phyloP scores from a whole-genome alignment of 2,888 invertebrate species.

The Ethmia dodecea region DNA sequence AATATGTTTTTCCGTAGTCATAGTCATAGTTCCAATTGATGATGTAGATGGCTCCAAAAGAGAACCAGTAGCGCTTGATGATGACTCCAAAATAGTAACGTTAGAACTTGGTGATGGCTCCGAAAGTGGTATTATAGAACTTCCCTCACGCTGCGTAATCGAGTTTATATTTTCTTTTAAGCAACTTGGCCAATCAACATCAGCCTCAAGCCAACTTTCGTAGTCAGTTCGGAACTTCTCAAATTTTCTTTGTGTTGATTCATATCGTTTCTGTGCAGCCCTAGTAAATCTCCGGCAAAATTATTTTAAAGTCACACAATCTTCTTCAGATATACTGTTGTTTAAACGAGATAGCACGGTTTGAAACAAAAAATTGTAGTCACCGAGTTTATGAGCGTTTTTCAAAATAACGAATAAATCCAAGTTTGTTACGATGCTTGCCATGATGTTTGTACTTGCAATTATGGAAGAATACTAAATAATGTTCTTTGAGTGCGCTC shows the following conservation, averaged over 20 bases:
- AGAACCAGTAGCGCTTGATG: background rate
- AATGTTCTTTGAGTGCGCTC: background rate
- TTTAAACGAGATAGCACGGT: background rate
- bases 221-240: slow-evolving; percentile 2
- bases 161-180: background rate
- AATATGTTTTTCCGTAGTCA: too few relatives aligned
- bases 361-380: slow-evolving; percentile 1
- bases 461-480: background rate
- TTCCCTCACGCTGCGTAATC: too few relatives aligned
- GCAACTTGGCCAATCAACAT: slow-evolving; percentile 6
- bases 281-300: slow-evolving; percentile 7
- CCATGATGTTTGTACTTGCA: background rate
- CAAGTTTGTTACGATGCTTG: slow-evolving; percentile 2
- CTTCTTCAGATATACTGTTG: background rate
- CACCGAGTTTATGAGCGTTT: background rate
- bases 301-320: background rate
- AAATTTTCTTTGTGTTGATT: background rate
- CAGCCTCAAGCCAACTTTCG: slow-evolving; percentile 2
- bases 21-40: slow-evolving; percentile 4
- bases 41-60: slow-evolving; percentile 1
- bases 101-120: too few relatives aligned
- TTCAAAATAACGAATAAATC: slow-evolving; percentile 2
- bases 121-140: too few relatives aligned
- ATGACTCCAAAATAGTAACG: background rate
- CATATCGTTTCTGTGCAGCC: slow-evolving; percentile 1